A percentile compares a stretch with the other conserved stretches of the same genome.
These are phyloP conservation scores for Camponotus vicinus DNA, from an alignment of 1,140 invertebrate species.

Conservation along the genomic window DNA sequence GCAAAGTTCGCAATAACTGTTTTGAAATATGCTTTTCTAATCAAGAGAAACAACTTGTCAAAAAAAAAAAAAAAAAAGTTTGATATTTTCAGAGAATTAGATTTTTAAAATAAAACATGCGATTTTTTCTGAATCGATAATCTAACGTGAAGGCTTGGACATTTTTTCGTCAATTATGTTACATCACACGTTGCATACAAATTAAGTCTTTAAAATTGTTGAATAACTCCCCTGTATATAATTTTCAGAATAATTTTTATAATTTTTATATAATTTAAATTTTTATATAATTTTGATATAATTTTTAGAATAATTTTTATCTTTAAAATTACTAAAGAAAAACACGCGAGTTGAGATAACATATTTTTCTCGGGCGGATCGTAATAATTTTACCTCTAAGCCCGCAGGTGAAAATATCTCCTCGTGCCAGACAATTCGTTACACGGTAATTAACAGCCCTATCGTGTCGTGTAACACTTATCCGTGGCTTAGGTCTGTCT, in stretches of 20 bases:
- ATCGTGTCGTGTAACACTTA: constrained; percentile 55
- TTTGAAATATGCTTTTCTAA: background rate
- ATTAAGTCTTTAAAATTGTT: background rate
- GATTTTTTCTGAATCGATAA: background rate
- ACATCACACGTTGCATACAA: background rate
- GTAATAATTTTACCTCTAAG: constrained; percentile 52
- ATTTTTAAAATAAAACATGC: background rate
- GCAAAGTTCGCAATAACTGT: background rate
- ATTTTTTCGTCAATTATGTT: background rate
- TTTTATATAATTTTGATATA: too few species aligned
- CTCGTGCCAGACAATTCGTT: constrained; percentile 34
- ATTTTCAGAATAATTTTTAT: background rate
- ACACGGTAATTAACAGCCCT: constrained; percentile 49
- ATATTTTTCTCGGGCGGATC: background rate
- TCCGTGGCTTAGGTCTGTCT: constrained; percentile 25
- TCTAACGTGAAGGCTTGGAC: background rate
- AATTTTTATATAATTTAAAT: too few species aligned
- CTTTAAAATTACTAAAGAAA: constrained; percentile 1
- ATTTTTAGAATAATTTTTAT: background rate
- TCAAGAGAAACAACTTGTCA: background rate
- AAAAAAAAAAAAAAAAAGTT: background rate
- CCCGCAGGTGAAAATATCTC: background rate
- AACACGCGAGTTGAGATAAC: background rate
- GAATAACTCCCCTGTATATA: background rate
- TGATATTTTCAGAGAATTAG: background rate